These are phyloP conservation scores for Ailuropoda melanoleuca DNA, from an alignment of 2,113 vertebrate genomes.

Conservation along the genomic window DNA sequence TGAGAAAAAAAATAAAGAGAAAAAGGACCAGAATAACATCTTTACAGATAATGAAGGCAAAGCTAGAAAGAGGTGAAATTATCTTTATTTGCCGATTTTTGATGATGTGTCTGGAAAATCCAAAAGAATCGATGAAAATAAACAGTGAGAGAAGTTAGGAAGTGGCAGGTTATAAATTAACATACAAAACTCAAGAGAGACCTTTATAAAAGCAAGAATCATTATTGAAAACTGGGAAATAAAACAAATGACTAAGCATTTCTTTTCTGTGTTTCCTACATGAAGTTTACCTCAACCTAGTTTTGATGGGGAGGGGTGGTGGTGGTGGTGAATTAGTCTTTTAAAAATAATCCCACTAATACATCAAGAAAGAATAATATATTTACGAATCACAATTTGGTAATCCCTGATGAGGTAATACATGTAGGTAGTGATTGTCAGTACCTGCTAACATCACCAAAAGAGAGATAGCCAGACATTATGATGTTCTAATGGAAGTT, in stretches of 20 bases:
- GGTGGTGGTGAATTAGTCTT: background rate
- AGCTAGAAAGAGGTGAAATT: background rate
- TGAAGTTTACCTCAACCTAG: background rate
- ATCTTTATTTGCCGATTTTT: background rate
- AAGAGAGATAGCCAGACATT: background rate
- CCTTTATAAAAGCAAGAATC: background rate
- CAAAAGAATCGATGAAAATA: background rate
- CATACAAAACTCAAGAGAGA: background rate
- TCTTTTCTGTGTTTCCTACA: background rate
- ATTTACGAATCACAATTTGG: background rate
- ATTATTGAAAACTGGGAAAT: background rate
- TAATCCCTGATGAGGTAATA: background rate
- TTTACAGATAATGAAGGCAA: background rate
- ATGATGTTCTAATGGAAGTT: background rate
- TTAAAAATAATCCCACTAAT: background rate
- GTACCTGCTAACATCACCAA: background rate
- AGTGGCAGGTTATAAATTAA: background rate
- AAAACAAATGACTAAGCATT: background rate
- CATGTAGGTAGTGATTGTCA: background rate
- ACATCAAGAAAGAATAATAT: background rate
- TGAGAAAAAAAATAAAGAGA: background rate
- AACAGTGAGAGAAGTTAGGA: background rate
- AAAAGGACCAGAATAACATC: background rate
- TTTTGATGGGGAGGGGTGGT: background rate
- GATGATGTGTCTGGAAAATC: background rate